These are phyloP conservation scores for Drosophila vallismaia DNA, from an alignment of 2,888 invertebrate species.

Conservation along the genomic window DNA sequence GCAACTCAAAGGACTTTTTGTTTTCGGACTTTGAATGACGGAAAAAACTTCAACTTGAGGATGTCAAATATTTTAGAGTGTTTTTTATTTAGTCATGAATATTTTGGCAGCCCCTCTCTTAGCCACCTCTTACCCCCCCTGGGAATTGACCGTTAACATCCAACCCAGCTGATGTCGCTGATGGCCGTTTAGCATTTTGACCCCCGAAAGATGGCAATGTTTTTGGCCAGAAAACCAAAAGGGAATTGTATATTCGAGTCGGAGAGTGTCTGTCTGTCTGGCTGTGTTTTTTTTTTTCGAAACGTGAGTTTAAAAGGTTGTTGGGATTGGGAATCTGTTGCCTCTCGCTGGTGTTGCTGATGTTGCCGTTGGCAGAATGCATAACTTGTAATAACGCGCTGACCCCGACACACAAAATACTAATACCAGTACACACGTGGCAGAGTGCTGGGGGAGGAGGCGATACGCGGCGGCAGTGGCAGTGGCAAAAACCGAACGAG, in stretches of 20 bases:
- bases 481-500: too few relatives aligned
- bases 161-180: constrained; percentile 43
- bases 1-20: too few relatives aligned
- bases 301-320: constrained; percentile 34
- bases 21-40: too few relatives aligned
- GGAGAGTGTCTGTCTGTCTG: constrained; percentile 3
- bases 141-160: constrained; percentile 47
- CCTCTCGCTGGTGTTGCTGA: constrained; percentile 1
- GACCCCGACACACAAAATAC: constrained; percentile 42
- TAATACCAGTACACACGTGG: too few relatives aligned
- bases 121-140: not conserved
- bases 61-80: not conserved
- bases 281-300: constrained; percentile 11
- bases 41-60: too few relatives aligned
- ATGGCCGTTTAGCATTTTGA: constrained; percentile 42
- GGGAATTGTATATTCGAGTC: not conserved
- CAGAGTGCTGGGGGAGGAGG: too few relatives aligned
- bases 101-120: not conserved
- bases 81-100: constrained; percentile 3
- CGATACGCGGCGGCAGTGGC: too few relatives aligned
- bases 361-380: constrained; percentile 30
- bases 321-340: constrained; percentile 17
- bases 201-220: constrained; percentile 17
- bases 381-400: constrained; percentile 71
- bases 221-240: too few relatives aligned